These are phyloP conservation scores for Tenthredo distinguenda DNA, from an alignment of 2,888 invertebrate genomes.

Conservation along the genomic window DNA sequence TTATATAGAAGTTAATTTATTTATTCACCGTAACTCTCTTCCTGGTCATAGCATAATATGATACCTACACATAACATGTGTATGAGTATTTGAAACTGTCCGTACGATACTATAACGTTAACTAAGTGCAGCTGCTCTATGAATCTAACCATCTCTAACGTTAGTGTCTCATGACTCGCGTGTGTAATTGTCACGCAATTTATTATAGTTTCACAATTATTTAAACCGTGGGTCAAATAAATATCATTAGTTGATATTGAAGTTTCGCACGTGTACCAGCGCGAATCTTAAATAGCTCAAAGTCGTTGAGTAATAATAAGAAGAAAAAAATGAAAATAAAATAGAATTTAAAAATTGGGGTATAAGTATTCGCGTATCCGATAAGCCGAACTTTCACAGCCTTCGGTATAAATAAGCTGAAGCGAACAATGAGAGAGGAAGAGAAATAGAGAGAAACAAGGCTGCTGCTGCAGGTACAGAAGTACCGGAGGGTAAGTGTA, in stretches of 20 bases:
- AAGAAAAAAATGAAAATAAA: background rate
- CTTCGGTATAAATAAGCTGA: slow-evolving; percentile 17
- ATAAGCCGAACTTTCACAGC: slow-evolving; percentile 40
- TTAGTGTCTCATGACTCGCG: background rate
- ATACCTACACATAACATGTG: background rate
- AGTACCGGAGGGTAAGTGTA: slow-evolving; percentile 16
- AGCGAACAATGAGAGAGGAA: background rate
- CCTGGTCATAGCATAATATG: background rate
- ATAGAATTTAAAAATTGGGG: background rate
- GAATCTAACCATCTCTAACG: background rate
- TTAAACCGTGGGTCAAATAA: background rate
- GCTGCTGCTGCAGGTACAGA: slow-evolving; percentile 24
- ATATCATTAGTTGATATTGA: background rate
- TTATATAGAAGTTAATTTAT: background rate
- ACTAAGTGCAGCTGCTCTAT: slow-evolving; percentile 20
- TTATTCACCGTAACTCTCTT: too few species aligned
- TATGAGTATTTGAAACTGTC: background rate
- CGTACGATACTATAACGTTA: background rate
- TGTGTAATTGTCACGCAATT: background rate
- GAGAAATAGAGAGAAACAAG: slow-evolving; percentile 39
- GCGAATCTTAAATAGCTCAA: background rate
- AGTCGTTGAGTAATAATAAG: too few species aligned
- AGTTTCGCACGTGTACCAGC: background rate
- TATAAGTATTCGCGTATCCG: background rate
- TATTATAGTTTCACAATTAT: background rate